Conservation (phyloP, 92 coral and sea anemone species). For the Epizoanthus rinbou region DNA sequence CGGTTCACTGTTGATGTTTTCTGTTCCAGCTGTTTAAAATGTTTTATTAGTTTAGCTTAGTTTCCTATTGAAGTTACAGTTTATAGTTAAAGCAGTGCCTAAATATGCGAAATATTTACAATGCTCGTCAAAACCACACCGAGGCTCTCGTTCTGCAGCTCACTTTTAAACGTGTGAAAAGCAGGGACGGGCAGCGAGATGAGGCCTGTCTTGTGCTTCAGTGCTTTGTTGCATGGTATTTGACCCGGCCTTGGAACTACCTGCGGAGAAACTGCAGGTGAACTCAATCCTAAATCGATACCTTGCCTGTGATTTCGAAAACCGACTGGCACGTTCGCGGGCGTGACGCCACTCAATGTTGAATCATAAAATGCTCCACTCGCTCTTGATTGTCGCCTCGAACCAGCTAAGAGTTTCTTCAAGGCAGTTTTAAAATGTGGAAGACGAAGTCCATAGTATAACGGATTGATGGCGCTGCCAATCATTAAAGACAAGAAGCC, state of each 20-base stretch:
- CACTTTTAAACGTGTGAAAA: background rate
- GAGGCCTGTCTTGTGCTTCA: background rate
- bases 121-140: background rate
- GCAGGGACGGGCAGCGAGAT: background rate
- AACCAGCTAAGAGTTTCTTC: slow-evolving; percentile 17
- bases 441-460: slow-evolving; percentile 72
- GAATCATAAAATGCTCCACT: background rate
- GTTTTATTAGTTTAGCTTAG: too few species aligned
- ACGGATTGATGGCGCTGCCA: slow-evolving; percentile 78
- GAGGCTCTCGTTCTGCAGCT: background rate
- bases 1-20: too few species aligned
- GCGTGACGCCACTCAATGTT: background rate
- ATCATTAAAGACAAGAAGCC: slow-evolving; percentile 65
- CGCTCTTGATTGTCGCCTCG: background rate
- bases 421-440: slow-evolving; percentile 78
- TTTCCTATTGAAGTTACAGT: too few species aligned
- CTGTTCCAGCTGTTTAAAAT: too few species aligned
- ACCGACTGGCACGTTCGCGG: background rate
- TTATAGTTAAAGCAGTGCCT: background rate
- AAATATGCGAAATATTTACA: background rate
- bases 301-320: background rate
- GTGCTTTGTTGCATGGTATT: background rate
- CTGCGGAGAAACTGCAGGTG: background rate
- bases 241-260: background rate
- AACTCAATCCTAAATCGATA: background rate